Conservation (phyloP, 2,113 vertebrate genomes). For the Aptenodytes forsteri region DNA sequence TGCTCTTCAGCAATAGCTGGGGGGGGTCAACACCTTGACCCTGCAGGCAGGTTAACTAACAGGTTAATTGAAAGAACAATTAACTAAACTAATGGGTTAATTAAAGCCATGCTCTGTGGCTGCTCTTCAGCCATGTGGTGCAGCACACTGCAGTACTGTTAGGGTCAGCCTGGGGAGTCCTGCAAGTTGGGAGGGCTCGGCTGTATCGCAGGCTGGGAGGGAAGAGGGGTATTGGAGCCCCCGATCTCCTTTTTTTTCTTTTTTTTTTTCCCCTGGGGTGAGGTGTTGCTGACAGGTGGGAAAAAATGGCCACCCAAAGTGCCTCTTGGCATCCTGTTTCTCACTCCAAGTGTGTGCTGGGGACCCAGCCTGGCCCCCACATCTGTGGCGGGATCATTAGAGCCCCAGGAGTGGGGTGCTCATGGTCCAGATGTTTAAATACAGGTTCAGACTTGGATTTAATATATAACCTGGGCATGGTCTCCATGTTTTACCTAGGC, state of each 20-base stretch:
- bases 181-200: background rate
- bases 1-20: background rate
- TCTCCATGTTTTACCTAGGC: background rate
- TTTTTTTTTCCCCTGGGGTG: too few relatives aligned
- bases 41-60: background rate
- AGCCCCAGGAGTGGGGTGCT: background rate
- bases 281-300: background rate
- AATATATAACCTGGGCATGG: background rate
- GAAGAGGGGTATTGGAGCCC: background rate
- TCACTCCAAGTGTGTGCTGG: background rate
- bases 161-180: background rate
- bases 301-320: background rate
- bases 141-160: background rate
- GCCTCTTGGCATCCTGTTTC: background rate
- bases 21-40: background rate
- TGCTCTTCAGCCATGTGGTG: background rate
- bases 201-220: background rate
- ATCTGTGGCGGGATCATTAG: background rate
- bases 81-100: background rate
- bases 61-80: background rate
- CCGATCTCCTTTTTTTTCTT: accelerated
- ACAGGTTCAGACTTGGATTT: background rate
- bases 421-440: background rate
- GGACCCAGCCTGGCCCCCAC: background rate
- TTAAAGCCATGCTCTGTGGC: background rate